A percentile compares a stretch with the other conserved stretches of the same genome.
phyloP scores from a whole-genome alignment of 2,888 invertebrate species.

The Plutella xylostella region DNA sequence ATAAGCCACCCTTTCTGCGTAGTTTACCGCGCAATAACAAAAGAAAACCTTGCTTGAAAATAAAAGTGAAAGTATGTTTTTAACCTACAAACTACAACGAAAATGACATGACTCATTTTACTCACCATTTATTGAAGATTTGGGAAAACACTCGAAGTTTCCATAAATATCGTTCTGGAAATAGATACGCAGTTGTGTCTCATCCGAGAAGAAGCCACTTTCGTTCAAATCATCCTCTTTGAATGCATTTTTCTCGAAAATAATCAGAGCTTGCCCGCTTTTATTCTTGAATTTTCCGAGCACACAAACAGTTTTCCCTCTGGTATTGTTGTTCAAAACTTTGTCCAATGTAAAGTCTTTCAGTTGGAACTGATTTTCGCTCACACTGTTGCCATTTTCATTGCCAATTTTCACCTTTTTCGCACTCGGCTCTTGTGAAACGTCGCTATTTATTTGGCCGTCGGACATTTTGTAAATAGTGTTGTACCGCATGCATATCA shows the following conservation, averaged over 20 bases:
- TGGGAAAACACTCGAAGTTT: slow-evolving; percentile 80
- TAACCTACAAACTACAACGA: not conserved
- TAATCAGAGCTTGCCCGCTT: slow-evolving; percentile 75
- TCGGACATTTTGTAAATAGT: slow-evolving; percentile 62
- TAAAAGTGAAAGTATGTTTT: slow-evolving; percentile 34
- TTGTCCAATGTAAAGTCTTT: slow-evolving; percentile 75
- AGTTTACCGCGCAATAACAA: slow-evolving; percentile 15
- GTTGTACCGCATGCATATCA: too few relatives aligned
- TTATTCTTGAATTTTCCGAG: slow-evolving; percentile 75
- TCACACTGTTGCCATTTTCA: slow-evolving; percentile 43
- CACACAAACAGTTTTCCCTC: slow-evolving; percentile 77
- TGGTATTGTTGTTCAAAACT: slow-evolving; percentile 78
- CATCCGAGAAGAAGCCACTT: slow-evolving; percentile 72
- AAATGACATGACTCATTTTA: slow-evolving; percentile 10
- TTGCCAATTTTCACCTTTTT: slow-evolving; percentile 56
- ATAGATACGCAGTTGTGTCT: slow-evolving; percentile 70
- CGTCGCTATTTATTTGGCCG: slow-evolving; percentile 42
- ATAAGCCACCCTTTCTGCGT: too few relatives aligned
- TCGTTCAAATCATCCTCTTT: slow-evolving; percentile 70
- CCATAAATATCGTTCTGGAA: slow-evolving; percentile 90
- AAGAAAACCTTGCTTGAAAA: slow-evolving; percentile 28
- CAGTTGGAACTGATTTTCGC: slow-evolving; percentile 53
- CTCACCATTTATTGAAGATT: slow-evolving; percentile 73
- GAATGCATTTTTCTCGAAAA: slow-evolving; percentile 87
- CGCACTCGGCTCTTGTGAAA: slow-evolving; percentile 33